These are phyloP conservation scores for Datnioides undecimradiatus DNA, from an alignment of 2,113 vertebrate species.

Conservation along the genomic window DNA sequence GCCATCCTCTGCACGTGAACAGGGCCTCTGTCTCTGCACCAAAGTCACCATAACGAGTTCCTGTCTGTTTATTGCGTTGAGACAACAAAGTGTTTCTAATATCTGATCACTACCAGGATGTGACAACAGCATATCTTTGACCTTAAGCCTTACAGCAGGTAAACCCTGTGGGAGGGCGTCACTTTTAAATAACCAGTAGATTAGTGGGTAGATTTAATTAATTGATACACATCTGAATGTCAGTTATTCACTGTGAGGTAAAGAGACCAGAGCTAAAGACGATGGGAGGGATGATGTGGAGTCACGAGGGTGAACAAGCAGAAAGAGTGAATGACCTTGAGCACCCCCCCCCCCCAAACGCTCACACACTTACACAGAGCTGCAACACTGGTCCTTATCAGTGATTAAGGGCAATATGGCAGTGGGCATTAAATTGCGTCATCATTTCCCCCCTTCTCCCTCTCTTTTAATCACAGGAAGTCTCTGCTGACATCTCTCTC, in stretches of 20 bases:
- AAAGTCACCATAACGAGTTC: neutral
- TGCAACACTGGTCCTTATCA: slow-evolving; percentile 21
- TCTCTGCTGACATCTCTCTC: slow-evolving; percentile 20
- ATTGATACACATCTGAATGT: slow-evolving; percentile 33
- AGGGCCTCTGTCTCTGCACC: neutral
- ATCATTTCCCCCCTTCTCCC: neutral
- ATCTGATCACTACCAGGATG: neutral
- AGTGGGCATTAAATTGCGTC: slow-evolving; percentile 15
- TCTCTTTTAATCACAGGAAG: slow-evolving; percentile 33
- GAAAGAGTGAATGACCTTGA: slow-evolving; percentile 9
- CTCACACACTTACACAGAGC: slow-evolving; percentile 6
- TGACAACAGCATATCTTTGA: neutral
- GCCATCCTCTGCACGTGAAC: neutral
- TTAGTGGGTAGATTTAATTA: slow-evolving; percentile 15
- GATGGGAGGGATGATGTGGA: neutral
- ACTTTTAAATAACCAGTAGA: neutral
- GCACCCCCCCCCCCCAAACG: neutral
- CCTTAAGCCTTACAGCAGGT: neutral
- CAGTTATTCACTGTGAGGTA: neutral
- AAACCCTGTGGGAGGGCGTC: neutral
- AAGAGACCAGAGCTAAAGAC: neutral
- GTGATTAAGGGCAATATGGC: slow-evolving; percentile 30
- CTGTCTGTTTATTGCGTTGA: neutral
- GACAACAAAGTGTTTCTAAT: neutral
- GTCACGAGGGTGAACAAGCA: neutral